Evolutionary conservation across 2,888 invertebrate species (phyloP).

Genomic region (Ecliptopera silaceata): DNA sequence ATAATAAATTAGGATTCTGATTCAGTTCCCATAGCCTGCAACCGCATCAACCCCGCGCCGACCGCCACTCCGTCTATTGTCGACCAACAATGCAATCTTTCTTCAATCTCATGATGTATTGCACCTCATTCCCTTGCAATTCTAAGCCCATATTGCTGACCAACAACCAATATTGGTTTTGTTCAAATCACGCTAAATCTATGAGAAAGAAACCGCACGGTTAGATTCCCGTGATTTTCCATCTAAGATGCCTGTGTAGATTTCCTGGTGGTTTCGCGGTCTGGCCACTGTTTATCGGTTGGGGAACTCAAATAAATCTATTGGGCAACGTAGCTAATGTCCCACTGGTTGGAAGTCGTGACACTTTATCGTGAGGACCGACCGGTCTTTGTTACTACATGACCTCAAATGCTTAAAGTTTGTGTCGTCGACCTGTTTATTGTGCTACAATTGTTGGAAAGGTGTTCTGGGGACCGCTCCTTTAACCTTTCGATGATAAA

Average conservation of each 20-base stretch:
- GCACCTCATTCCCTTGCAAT: slow-evolving; percentile 69
- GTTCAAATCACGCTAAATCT: slow-evolving; percentile 70
- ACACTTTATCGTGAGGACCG: slow-evolving; percentile 64
- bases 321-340: slow-evolving; percentile 64
- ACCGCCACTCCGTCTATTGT: slow-evolving; percentile 64
- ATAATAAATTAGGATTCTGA: slow-evolving; percentile 69
- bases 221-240: slow-evolving; percentile 73
- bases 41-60: slow-evolving; percentile 69
- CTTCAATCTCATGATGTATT: slow-evolving; percentile 70
- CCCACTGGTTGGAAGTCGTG: slow-evolving; percentile 71
- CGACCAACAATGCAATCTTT: slow-evolving; percentile 74
- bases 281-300: slow-evolving; percentile 71
- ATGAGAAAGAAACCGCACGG: slow-evolving; percentile 75
- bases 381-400: slow-evolving; percentile 54
- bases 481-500: slow-evolving; percentile 35
- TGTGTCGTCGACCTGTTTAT: slow-evolving; percentile 51
- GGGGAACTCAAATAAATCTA: slow-evolving; percentile 74
- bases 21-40: slow-evolving; percentile 73
- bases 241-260: slow-evolving; percentile 72
- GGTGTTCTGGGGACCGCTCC: slow-evolving; percentile 26
- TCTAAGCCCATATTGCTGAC: slow-evolving; percentile 63
- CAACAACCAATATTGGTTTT: slow-evolving; percentile 77
- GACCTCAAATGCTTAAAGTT: slow-evolving; percentile 52
- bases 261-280: slow-evolving; percentile 78
- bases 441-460: slow-evolving; percentile 22